Evolutionary conservation across 2,888 invertebrate species (phyloP).

Genomic region (Diplolepis rosae): DNA sequence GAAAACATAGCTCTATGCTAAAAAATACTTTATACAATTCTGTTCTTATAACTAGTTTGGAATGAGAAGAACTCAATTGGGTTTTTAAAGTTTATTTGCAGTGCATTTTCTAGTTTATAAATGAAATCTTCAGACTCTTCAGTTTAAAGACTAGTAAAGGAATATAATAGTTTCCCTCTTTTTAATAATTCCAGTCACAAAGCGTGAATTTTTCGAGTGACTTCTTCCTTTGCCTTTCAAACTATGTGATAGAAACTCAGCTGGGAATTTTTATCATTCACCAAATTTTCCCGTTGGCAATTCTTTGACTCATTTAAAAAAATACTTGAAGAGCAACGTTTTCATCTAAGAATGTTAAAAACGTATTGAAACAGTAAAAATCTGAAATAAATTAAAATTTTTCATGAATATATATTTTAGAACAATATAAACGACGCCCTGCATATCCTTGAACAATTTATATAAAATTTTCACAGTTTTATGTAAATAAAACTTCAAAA

Average conservation of each 20-base stretch:
- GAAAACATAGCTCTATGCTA: neutral
- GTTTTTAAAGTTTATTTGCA: neutral
- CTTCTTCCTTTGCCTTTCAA: slow-evolving; percentile 5
- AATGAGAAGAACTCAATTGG: neutral
- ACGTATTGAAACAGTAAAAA: too few species aligned
- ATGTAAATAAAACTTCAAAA: neutral
- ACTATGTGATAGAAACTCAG: neutral
- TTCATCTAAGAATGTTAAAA: too few species aligned
- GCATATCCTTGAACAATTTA: neutral
- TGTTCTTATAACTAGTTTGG: neutral
- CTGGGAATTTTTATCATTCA: neutral
- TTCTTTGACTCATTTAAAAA: neutral
- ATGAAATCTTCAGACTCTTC: slow-evolving; percentile 8
- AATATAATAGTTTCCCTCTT: neutral
- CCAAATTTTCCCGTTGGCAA: neutral
- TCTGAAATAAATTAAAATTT: too few species aligned
- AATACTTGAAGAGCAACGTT: too few species aligned
- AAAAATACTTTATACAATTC: neutral
- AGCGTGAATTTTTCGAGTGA: slow-evolving; percentile 19
- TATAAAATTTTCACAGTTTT: neutral
- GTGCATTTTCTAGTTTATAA: neutral
- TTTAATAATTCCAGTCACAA: slow-evolving; percentile 14
- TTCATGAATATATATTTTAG: too few species aligned
- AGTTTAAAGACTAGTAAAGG: slow-evolving; percentile 8
- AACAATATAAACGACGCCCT: neutral